These are phyloP conservation scores for Ctenopoma multispine DNA, from an alignment of 2,797 vertebrate species.

Conservation along the genomic window DNA sequence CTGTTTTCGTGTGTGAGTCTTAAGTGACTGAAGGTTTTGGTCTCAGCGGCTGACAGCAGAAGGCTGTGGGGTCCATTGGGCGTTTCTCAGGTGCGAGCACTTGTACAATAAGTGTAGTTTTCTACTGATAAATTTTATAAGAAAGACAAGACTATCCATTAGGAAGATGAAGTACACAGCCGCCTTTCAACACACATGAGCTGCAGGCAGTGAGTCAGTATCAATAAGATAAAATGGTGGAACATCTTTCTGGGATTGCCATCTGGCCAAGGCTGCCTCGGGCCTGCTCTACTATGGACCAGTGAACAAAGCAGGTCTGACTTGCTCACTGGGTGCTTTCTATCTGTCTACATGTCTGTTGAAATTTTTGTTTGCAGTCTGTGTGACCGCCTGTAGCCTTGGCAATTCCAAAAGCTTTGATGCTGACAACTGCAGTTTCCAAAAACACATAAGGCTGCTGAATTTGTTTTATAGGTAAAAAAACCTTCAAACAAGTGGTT, in stretches of 20 bases:
- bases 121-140: slow-evolving; percentile 20
- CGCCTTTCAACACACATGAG: slow-evolving; percentile 3
- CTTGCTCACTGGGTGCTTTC: slow-evolving; percentile 34
- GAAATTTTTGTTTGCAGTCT: slow-evolving; percentile 5
- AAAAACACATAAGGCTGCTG: slow-evolving; percentile 5
- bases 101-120: slow-evolving; percentile 8
- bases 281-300: slow-evolving; percentile 42
- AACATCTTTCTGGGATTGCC: slow-evolving; percentile 43
- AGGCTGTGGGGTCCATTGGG: not conserved
- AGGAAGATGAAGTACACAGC: not conserved
- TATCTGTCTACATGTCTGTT: slow-evolving; percentile 26
- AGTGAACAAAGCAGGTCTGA: slow-evolving; percentile 54
- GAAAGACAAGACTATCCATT: not conserved
- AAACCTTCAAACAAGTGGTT: not conserved
- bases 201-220: slow-evolving; percentile 23
- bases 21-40: slow-evolving; percentile 28
- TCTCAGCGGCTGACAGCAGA: not conserved
- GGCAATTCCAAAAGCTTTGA: not conserved
- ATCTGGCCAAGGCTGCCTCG: slow-evolving; percentile 36
- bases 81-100: slow-evolving; percentile 14
- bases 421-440: slow-evolving; percentile 5
- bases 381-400: slow-evolving; percentile 8
- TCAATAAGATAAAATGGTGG: slow-evolving; percentile 27
- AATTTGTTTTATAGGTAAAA: not conserved
- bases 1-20: slow-evolving; percentile 10